Evolutionary conservation across 2,113 vertebrate genomes (phyloP).

Genomic region (Stigmatopora argus): DNA sequence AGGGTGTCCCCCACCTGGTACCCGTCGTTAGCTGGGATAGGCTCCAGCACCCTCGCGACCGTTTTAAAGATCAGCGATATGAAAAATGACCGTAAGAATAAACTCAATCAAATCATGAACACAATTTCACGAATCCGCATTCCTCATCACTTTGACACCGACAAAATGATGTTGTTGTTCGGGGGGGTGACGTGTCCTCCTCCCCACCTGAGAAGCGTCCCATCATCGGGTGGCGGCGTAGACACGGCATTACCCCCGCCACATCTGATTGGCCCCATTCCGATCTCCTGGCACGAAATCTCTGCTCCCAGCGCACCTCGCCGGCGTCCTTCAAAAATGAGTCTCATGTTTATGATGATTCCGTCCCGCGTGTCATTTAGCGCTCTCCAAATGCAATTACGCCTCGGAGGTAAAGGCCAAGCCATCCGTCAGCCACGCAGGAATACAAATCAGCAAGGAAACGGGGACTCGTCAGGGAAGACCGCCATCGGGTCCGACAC

Average conservation of each 20-base stretch:
- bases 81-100: too few species aligned
- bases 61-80: too few species aligned
- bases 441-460: slow-evolving; percentile 39
- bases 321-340: slow-evolving; percentile 47
- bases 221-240: slow-evolving; percentile 38
- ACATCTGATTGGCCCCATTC: slow-evolving; percentile 48
- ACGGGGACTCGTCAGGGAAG: slow-evolving; percentile 23
- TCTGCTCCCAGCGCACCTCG: slow-evolving; percentile 16
- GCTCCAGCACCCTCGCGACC: too few species aligned
- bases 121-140: not conserved
- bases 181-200: slow-evolving; percentile 29
- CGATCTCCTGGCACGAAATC: slow-evolving; percentile 6
- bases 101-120: too few species aligned
- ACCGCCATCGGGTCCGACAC: not conserved
- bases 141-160: not conserved
- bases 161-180: not conserved
- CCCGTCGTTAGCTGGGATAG: too few species aligned
- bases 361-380: slow-evolving; percentile 23
- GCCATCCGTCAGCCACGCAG: slow-evolving; percentile 30
- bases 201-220: slow-evolving; percentile 24
- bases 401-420: slow-evolving; percentile 52
- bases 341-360: slow-evolving; percentile 51
- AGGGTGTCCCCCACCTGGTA: too few species aligned
- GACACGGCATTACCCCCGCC: slow-evolving; percentile 48
- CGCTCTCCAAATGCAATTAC: slow-evolving; percentile 56